These are phyloP conservation scores for Pterocles gutturalis DNA, from an alignment of 2,113 vertebrate genomes.

Conservation along the genomic window DNA sequence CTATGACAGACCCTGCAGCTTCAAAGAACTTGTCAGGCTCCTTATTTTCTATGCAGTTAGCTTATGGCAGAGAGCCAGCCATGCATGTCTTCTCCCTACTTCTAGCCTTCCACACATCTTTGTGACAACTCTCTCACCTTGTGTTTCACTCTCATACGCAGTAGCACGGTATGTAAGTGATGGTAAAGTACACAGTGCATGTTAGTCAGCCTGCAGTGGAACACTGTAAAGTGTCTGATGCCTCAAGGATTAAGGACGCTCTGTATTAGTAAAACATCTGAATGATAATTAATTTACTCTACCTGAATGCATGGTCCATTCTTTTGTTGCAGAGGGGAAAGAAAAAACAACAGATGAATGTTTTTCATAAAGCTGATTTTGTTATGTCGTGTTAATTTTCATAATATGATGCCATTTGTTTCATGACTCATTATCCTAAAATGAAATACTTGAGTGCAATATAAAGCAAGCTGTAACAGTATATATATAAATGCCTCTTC, in stretches of 20 bases:
- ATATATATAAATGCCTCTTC: not conserved
- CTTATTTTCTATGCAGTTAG: not conserved
- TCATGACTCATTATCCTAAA: not conserved
- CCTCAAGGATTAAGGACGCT: not conserved
- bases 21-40: not conserved
- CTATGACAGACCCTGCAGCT: not conserved
- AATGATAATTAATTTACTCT: not conserved
- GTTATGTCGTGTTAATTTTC: not conserved
- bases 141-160: not conserved
- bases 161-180: not conserved
- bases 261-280: not conserved
- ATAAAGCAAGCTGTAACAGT: not conserved
- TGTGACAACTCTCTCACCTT: not conserved
- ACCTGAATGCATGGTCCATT: not conserved
- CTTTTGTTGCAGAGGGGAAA: not conserved
- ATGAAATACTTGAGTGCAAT: not conserved
- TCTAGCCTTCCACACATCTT: not conserved
- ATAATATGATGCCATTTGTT: not conserved
- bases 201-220: not conserved
- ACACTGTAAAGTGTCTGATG: not conserved
- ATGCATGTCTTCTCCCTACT: not conserved
- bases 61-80: not conserved
- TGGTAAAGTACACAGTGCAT: not conserved
- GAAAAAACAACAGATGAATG: not conserved
- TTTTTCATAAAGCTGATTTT: not conserved